phyloP scores from a whole-genome alignment of 2,113 vertebrate genomes.

The Erpornis zantholeuca region DNA sequence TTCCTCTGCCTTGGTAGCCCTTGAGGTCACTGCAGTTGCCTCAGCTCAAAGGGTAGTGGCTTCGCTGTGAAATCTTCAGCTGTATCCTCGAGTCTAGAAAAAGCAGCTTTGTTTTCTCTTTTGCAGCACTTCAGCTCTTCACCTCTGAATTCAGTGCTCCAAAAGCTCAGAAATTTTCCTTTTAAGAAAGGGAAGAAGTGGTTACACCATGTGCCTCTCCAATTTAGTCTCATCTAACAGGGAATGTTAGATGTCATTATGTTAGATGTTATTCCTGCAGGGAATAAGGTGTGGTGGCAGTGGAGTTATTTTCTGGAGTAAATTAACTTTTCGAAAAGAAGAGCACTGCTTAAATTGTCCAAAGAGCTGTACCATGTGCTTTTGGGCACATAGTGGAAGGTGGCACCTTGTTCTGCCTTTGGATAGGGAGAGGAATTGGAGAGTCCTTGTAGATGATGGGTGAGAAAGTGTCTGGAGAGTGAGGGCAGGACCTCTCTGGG shows the following conservation, averaged over 20 bases:
- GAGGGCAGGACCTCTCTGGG: not conserved
- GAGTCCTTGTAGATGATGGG: not conserved
- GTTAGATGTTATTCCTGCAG: not conserved
- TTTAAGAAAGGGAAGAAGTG: not conserved
- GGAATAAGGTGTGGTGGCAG: not conserved
- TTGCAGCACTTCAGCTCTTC: not conserved
- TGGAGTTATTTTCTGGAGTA: not conserved
- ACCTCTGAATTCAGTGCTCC: not conserved
- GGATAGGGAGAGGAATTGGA: not conserved
- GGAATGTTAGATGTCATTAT: too few relatives aligned
- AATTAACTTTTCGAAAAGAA: not conserved
- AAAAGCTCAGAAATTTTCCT: not conserved
- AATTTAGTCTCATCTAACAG: not conserved
- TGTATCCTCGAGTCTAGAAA: not conserved
- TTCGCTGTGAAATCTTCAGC: not conserved
- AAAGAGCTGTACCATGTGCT: not conserved
- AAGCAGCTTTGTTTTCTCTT: not conserved
- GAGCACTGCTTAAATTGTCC: not conserved
- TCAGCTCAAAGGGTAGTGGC: not conserved
- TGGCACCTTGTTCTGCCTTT: not conserved
- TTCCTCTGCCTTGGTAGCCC: not conserved
- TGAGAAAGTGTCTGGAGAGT: not conserved
- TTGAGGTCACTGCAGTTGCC: not conserved
- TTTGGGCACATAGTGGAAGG: not conserved
- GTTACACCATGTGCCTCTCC: not conserved